A percentile compares a stretch with the other conserved stretches of the same genome.
phyloP scores from a whole-genome alignment of 1,140 invertebrate genomes.

The Drosophila paulistorum region DNA sequence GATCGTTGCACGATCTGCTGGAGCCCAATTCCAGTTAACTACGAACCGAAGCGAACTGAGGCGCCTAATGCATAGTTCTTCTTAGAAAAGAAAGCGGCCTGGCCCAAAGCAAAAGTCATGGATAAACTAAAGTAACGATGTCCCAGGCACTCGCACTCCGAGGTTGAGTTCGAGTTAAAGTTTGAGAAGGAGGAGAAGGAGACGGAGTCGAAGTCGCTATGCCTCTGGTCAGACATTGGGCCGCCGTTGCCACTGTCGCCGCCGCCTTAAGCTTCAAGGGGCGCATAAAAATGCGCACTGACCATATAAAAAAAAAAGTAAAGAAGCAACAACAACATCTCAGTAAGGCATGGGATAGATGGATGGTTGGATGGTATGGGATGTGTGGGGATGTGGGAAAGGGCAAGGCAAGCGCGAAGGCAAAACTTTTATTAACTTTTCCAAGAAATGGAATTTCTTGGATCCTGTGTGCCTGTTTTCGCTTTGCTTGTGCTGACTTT shows the following conservation, averaged over 20 bases:
- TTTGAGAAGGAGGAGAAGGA: too few species aligned
- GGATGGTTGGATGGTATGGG: neutral
- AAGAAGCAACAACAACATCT: neutral
- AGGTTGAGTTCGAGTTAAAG: too few species aligned
- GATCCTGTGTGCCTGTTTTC: constrained; percentile 79
- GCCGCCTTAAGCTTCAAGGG: constrained; percentile 32
- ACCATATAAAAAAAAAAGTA: constrained; percentile 37
- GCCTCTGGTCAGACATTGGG: constrained; percentile 67
- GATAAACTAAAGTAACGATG: constrained; percentile 47
- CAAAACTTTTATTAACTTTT: constrained; percentile 81
- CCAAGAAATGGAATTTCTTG: constrained; percentile 79
- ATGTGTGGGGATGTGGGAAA: constrained; percentile 53
- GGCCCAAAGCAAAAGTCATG: constrained; percentile 61
- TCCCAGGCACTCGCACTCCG: constrained; percentile 11
- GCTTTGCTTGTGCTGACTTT: constrained; percentile 76
- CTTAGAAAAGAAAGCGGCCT: constrained; percentile 78
- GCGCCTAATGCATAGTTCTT: constrained; percentile 79
- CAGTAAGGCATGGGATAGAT: constrained; percentile 7
- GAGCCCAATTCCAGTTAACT: constrained; percentile 54
- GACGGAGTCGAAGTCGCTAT: neutral
- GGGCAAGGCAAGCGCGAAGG: constrained; percentile 63
- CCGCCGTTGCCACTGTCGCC: constrained; percentile 54
- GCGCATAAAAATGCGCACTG: constrained; percentile 69
- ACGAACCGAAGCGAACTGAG: constrained; percentile 67
- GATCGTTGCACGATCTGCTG: constrained; percentile 37